These are phyloP conservation scores for Torymus tubicola DNA, from an alignment of 2,888 invertebrate species.

Conservation along the genomic window DNA sequence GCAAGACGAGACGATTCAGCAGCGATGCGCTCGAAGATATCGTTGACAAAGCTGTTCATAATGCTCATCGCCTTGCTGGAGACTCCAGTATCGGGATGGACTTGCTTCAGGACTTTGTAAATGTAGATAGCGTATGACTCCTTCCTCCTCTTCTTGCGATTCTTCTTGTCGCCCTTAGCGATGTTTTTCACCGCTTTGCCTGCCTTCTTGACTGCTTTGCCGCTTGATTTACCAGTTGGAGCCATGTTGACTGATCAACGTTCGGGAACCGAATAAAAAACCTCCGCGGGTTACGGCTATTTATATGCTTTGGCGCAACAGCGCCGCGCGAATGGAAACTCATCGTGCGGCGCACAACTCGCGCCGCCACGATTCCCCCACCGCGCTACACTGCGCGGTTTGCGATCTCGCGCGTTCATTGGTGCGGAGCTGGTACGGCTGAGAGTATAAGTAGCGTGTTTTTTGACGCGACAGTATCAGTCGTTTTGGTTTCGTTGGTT, in stretches of 20 bases:
- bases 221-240: constrained; percentile 61
- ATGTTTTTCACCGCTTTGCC: too few relatives aligned
- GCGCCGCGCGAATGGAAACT: too few relatives aligned
- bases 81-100: constrained; percentile 79
- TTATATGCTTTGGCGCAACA: too few relatives aligned
- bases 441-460: too few relatives aligned
- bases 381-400: too few relatives aligned
- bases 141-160: constrained; percentile 70
- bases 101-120: constrained; percentile 58
- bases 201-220: constrained; percentile 76
- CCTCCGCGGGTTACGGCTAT: too few relatives aligned
- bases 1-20: constrained; percentile 66
- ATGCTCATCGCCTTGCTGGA: constrained; percentile 70
- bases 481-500: constrained; percentile 49
- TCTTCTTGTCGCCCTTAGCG: constrained; percentile 70
- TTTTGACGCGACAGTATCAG: too few relatives aligned
- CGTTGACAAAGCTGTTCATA: constrained; percentile 66
- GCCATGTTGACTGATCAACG: constrained; percentile 49
- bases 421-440: too few relatives aligned
- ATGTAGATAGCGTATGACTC: constrained; percentile 44
- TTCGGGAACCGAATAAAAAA: too few relatives aligned
- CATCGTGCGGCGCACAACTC: too few relatives aligned
- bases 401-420: too few relatives aligned
- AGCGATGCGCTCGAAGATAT: constrained; percentile 69
- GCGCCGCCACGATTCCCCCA: too few relatives aligned